Percentiles rank a stretch among this genome's conserved stretches.
These are phyloP conservation scores for Pissodes strobi DNA, from an alignment of 1,140 invertebrate genomes.

Conservation along the genomic window DNA sequence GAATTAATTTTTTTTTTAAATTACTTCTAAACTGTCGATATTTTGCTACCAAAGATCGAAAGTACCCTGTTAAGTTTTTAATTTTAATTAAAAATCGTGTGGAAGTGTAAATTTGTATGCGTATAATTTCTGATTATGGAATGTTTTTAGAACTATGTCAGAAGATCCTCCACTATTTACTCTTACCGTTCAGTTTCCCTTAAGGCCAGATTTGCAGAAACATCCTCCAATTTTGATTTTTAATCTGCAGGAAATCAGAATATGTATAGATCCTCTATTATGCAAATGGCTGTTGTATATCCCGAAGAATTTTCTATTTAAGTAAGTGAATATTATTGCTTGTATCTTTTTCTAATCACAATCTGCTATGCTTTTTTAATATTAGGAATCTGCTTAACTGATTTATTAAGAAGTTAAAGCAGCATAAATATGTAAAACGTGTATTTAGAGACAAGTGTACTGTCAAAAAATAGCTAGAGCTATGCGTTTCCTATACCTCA, in stretches of 20 bases:
- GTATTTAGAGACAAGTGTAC: no score
- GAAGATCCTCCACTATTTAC: conserved; percentile 53
- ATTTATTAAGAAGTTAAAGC: conserved; percentile 4
- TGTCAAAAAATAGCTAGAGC: no score
- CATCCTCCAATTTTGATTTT: conserved; percentile 64
- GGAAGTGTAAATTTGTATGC: no score
- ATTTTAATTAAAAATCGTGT: no score
- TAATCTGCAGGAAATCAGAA: conserved; percentile 62
- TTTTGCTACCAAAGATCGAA: no score
- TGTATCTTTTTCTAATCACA: conserved; percentile 31
- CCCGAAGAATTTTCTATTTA: conserved; percentile 34
- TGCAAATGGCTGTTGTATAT: conserved; percentile 65
- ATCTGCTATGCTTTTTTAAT: conserved; percentile 52
- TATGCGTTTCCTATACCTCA: no score
- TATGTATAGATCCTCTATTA: conserved; percentile 66
- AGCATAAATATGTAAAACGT: no score
- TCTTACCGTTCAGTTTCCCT: conserved; percentile 61
- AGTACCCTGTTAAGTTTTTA: no score
- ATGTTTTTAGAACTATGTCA: conserved; percentile 45
- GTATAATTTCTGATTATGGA: conserved; percentile 38
- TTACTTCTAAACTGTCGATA: no score
- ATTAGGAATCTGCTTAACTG: conserved; percentile 7
- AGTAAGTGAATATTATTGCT: conserved; percentile 59
- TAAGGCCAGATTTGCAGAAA: conserved; percentile 55
- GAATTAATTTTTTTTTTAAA: no score